Conservation (phyloP, 2,113 vertebrate species). For the Calyptommatus sinebrachiatus region DNA sequence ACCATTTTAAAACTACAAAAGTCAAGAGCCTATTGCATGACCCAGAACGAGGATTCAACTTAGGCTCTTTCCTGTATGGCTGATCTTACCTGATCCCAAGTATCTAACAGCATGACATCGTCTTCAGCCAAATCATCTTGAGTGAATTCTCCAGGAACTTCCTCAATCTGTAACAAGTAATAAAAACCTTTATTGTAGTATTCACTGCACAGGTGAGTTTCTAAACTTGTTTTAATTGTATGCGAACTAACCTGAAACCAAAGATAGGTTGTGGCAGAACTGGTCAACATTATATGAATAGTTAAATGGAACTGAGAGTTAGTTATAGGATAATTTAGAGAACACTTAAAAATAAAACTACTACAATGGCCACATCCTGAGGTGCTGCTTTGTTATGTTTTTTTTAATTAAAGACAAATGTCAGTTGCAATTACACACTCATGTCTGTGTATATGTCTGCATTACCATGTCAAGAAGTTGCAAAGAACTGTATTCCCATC, state of each 20-base stretch:
- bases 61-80: not conserved
- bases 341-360: too few relatives aligned
- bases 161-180: conserved; percentile 81
- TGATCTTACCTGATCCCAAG: conserved; percentile 87
- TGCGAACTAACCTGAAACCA: not conserved
- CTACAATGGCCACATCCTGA: too few relatives aligned
- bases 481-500: too few relatives aligned
- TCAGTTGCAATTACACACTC: too few relatives aligned
- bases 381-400: too few relatives aligned
- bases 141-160: conserved; percentile 90
- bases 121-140: conserved; percentile 92
- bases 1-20: too few relatives aligned
- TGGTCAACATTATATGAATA: not conserved
- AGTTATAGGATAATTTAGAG: not conserved
- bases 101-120: conserved; percentile 91
- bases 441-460: too few relatives aligned
- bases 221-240: not conserved
- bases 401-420: too few relatives aligned
- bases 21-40: not conserved
- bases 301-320: not conserved
- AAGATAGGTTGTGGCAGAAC: not conserved
- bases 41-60: not conserved
- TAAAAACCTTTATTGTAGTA: not conserved
- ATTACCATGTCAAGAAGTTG: too few relatives aligned
- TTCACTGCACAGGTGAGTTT: not conserved